Evolutionary conservation across 2,113 vertebrate species (phyloP), one percentile per base, ranked within the genome.

Genomic region (Mixornis gularis): DNA sequence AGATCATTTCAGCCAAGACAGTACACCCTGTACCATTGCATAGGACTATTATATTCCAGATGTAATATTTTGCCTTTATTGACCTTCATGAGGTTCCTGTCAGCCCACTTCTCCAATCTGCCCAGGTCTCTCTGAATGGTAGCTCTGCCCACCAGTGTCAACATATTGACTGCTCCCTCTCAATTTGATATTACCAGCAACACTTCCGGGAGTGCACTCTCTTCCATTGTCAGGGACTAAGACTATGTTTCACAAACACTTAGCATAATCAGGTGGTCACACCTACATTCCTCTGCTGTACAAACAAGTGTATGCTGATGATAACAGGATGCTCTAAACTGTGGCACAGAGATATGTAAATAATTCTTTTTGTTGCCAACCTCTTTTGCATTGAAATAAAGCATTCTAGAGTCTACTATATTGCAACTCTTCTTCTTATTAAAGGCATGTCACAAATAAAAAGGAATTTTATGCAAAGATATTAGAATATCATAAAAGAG

Each of bases 321-420:
- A 60, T 26, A 78, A 38, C 13, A 34, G 30, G 60, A 40, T 44
- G 15, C 27, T 78, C 46, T 64, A 48, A 87, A 32, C 44, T 51
- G 14, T 76, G 29, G 27, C 12, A 34, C 9, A 34, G 36, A 43
- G 78, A 15, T 76, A 32, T 27, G 64, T 66, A 72, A 69, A 63
- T 18, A 93, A 89, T 77, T 58, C 29, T 15, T 86, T 72, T 53
- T 58, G 32, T 43, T 77, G 43, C 13, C 43, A 84, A 30, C 18
- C 8, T 77, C 46, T 83, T 87, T 78, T 76, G 43, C 27, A 41
- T 38, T 90, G 59, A 88, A 95, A 76, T 44, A 52, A 63, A 55
- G 21, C 26, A 64, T 71, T 64, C n/a, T 46, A 66, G 21, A 43
- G 22, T 68, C 65, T 88, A 60, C 59, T 51, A 36, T 1, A 4